Base-by-base conservation (phyloP, 2,888 invertebrate genomes). In the Drosophila vallismaia region DNA sequence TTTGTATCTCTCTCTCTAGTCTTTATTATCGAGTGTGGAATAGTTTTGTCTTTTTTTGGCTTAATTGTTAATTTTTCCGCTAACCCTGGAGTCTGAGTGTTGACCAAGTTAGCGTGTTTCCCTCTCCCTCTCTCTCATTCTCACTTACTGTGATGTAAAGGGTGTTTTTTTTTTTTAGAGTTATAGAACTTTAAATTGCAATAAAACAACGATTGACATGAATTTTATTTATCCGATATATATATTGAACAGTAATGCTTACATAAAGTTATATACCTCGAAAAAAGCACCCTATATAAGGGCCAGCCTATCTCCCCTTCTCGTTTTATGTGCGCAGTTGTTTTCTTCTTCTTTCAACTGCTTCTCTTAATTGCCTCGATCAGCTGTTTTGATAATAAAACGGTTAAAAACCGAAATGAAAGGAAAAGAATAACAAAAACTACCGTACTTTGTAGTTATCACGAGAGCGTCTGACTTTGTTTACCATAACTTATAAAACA, bases 381-480 rank as follows among this genome's bases (percentile, higher is more conserved):
- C 82, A 84, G 82, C 82, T 84, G 85, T 84, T 81, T 75, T 70
- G 48, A 66, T 63, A 74, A 71, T 71, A 67, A 76, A 77, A 79
- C 76, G 69, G 70, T 71, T 64, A 69, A 73, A 68, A 77, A 59
- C 74, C 64, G 70, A 58, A 58, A 70, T 67, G 46, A 76, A 72
- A 67, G 54, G 60, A 72, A 64, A 46, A 64, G 45, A 36, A 31
- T 46, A 46, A 51, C 44, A 49, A 53, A 46, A 58, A 58, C 44
- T 67, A 53, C 33, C 58, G 3, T 33, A 54, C 28, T 46, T 12
- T 45, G 12, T 69, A 68, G 70, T 58, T 80, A 72, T 80, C 68
- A 66, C 74, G n/a, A 33, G 8, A 31, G 31, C 7, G 31, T 31
- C 19, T 19, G 19, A 19, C 19, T 19, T 19, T 19, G 19, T 19